Evolutionary conservation across 2,797 vertebrate genomes (phyloP).

Genomic region (Anabacerthia variegaticeps): DNA sequence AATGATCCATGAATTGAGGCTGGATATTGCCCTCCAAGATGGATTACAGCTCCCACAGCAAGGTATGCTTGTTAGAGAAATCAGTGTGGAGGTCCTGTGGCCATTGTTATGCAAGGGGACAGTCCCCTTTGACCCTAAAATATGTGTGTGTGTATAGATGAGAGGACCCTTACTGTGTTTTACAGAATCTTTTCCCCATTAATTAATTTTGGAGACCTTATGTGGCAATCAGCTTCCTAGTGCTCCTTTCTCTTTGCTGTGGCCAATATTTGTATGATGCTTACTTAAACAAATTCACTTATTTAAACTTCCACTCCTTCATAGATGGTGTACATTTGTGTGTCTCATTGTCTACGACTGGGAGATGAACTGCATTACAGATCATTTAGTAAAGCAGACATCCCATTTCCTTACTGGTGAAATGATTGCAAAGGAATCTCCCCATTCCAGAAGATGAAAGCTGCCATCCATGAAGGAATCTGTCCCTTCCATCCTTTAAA

Average conservation of each 20-base stretch:
- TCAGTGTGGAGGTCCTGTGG: slow-evolving; percentile 26
- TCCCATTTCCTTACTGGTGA: not conserved
- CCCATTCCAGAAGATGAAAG: not conserved
- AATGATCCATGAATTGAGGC: not conserved
- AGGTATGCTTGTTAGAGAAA: slow-evolving; percentile 27
- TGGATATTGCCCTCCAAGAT: slow-evolving; percentile 40
- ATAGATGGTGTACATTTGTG: not conserved
- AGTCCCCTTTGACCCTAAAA: slow-evolving; percentile 64
- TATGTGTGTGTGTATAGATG: slow-evolving; percentile 38
- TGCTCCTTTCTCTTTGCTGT: not conserved
- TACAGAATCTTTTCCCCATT: slow-evolving; percentile 9
- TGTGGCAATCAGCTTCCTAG: not conserved
- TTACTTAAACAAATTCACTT: not conserved
- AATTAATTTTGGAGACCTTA: slow-evolving; percentile 30
- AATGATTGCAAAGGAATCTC: not conserved
- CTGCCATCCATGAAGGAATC: not conserved
- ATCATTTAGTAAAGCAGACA: not conserved
- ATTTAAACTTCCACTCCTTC: not conserved
- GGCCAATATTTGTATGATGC: not conserved
- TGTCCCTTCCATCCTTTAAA: not conserved
- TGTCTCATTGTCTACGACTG: not conserved
- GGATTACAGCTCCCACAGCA: slow-evolving; percentile 42
- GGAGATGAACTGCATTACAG: not conserved
- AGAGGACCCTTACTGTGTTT: slow-evolving; percentile 62
- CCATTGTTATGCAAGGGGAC: slow-evolving; percentile 50